Conservation (phyloP, 2,113 vertebrate genomes). For the Otocyon megalotis region DNA sequence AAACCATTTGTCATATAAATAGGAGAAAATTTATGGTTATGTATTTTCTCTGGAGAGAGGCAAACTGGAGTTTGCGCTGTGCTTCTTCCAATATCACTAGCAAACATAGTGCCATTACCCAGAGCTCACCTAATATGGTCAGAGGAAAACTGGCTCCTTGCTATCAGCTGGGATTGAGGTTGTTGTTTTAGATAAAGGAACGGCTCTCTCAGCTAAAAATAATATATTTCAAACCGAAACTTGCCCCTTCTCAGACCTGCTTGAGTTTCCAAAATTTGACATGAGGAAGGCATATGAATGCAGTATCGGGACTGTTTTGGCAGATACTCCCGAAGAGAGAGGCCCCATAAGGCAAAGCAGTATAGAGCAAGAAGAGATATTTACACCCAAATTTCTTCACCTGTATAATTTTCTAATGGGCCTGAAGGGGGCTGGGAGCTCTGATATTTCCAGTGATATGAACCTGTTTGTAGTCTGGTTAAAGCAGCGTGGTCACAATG, state of each 20-base stretch:
- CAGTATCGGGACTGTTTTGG: neutral
- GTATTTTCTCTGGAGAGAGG: constrained; percentile 10
- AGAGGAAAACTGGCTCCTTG: neutral
- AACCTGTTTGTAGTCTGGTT: neutral
- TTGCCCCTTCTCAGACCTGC: neutral
- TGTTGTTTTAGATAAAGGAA: neutral
- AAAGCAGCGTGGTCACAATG: neutral
- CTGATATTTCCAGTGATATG: neutral
- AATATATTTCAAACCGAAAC: neutral
- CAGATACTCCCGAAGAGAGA: neutral
- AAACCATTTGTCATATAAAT: neutral
- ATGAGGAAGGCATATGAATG: neutral
- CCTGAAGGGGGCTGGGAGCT: neutral
- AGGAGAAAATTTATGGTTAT: neutral
- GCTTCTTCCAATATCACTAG: neutral
- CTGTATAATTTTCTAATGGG: neutral
- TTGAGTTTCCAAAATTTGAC: neutral
- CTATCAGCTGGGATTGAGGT: neutral
- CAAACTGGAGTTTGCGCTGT: neutral
- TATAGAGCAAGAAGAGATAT: neutral
- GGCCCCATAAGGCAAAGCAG: neutral
- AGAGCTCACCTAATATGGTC: neutral
- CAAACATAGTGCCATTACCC: neutral
- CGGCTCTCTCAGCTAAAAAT: neutral
- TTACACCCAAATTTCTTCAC: neutral